Base-by-base conservation (phyloP, 2,797 vertebrate genomes). In the Platalea minor region DNA sequence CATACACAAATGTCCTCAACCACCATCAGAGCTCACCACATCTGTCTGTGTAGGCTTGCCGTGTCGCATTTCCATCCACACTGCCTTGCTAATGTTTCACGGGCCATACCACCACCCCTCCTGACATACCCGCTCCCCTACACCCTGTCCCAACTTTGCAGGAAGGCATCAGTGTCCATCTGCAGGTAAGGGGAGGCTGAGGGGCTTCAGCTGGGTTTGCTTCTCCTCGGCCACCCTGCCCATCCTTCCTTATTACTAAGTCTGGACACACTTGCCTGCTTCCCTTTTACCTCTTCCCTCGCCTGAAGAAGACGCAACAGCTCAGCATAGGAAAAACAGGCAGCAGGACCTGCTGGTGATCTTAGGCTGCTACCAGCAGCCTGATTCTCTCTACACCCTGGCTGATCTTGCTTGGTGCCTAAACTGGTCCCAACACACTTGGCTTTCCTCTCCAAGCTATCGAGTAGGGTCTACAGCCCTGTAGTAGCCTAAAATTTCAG, bases 181-280 rank as follows among this genome's bases (percentile, higher is more conserved):
- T 90, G 54, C 41, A 76, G 28, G 31, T 33, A 29, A 64, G 10
- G 6, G 17, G 26, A 43, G 17, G n/a, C 48, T n/a, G 18, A 86
- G 21, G 13, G 17, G 1, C 37, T 80, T 61, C 68, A 70, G 15
- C 13, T 68, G 45, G 29, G 9, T 45, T 75, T 94, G 53, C 53
- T 80, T 24, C 9, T 70, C 41, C 35, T 60, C 17, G 10, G 8
- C 28, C 31, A 2, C 24, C 16, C 73, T 59, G 39, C 24, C 17
- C 39, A 48, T 64, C 35, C 13, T 26, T 63, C 10, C n/a, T 65
- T 19, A 12, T 10, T 82, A 25, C 39, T 82, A 35, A 15, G 33
- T 39, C 23, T 18, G 17, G 26, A n/a, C 43, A 35, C 0, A 0
- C 37, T 50, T 0, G 0, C 26, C 8, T 0, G 0, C 20, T 81